phyloP scores from a whole-genome alignment of 2,797 vertebrate species.

The Cercopithecus hamlyni region DNA sequence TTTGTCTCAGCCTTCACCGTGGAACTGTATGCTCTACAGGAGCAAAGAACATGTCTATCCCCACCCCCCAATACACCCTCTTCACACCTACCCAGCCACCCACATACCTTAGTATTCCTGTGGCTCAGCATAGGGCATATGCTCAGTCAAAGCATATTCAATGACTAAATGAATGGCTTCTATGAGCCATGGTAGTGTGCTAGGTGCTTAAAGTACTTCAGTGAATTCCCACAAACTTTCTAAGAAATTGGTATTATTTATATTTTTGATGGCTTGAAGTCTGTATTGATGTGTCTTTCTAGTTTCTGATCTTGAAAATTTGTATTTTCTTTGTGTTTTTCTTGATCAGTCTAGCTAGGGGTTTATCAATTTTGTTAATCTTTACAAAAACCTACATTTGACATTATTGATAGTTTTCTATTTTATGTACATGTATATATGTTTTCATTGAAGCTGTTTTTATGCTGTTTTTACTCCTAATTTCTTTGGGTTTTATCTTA shows the following conservation, averaged over 20 bases:
- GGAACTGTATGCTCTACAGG: neutral
- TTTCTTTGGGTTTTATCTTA: slow-evolving; percentile 4
- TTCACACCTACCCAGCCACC: neutral
- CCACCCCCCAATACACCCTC: neutral
- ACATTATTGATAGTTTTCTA: neutral
- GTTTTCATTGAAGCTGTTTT: neutral
- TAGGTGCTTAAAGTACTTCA: neutral
- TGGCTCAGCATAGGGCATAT: neutral
- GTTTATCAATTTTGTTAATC: neutral
- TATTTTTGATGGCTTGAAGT: neutral
- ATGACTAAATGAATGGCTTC: neutral
- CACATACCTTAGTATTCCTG: neutral
- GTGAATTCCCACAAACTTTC: neutral
- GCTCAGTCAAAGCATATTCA: neutral
- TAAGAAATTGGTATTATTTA: neutral
- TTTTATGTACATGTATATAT: neutral
- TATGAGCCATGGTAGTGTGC: neutral
- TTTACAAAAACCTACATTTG: neutral
- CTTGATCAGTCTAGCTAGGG: neutral
- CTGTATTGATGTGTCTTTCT: neutral
- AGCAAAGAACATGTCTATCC: neutral
- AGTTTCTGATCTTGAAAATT: neutral
- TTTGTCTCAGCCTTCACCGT: neutral
- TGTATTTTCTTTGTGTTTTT: neutral
- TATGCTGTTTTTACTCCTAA: neutral